phyloP scores from a whole-genome alignment of 2,113 vertebrate species.

The Myiagra hebetior region DNA sequence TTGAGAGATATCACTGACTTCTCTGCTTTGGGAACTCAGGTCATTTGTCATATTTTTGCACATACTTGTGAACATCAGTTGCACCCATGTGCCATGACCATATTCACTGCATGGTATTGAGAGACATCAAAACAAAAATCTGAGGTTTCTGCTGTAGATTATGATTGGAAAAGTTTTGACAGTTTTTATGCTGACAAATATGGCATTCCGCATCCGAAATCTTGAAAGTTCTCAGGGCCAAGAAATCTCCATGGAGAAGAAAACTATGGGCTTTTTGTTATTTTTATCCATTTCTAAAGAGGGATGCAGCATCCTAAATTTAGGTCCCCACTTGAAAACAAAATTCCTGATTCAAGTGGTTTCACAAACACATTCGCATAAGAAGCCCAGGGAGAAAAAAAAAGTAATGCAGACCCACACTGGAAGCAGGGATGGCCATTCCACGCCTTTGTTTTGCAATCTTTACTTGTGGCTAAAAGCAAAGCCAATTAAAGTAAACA shows the following conservation, averaged over 20 bases:
- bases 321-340: constrained; percentile 8
- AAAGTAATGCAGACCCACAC: neutral
- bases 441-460: constrained; percentile 19
- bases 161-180: neutral
- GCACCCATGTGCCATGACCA: fast-evolving
- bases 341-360: constrained; percentile 33
- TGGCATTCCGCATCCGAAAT: neutral
- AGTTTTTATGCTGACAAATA: neutral
- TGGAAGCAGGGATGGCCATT: neutral
- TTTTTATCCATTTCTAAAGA: constrained; percentile 10
- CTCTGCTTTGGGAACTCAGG: neutral
- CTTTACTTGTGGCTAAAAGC: constrained; percentile 28
- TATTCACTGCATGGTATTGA: neutral
- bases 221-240: neutral
- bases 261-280: neutral
- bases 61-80: neutral
- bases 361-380: neutral
- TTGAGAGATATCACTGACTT: neutral
- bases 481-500: constrained; percentile 38
- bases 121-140: neutral
- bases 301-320: constrained; percentile 3
- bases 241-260: neutral
- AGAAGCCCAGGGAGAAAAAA: neutral
- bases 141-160: neutral
- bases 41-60: neutral